These are phyloP conservation scores for Eupristina koningsbergeri DNA, from an alignment of 1,140 invertebrate species.

Conservation along the genomic window DNA sequence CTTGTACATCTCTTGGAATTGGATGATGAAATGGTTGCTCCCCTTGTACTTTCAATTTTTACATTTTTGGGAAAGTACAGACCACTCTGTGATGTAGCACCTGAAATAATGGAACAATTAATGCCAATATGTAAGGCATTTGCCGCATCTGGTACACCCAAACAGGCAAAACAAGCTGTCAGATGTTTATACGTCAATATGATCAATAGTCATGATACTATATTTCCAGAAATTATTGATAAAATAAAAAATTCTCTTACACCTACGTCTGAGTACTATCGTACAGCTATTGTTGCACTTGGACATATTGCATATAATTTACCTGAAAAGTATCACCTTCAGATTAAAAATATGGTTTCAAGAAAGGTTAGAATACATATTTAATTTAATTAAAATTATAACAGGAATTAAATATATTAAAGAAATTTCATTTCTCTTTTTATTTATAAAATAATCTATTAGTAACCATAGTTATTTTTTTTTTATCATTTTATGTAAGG, in stretches of 20 bases:
- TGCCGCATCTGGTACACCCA: constrained; percentile 89
- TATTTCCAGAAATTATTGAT: constrained; percentile 92
- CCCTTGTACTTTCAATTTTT: constrained; percentile 85
- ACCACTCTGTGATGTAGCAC: constrained; percentile 83
- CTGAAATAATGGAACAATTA: constrained; percentile 80
- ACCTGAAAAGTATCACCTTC: constrained; percentile 88
- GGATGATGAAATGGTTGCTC: constrained; percentile 88
- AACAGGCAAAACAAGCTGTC: constrained; percentile 97
- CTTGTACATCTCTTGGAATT: constrained; percentile 85
- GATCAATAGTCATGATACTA: constrained; percentile 82
- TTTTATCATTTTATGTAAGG: no score
- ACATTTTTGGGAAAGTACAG: constrained; percentile 91
- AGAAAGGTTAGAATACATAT: constrained; percentile 79
- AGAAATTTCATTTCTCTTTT: no score
- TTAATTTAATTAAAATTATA: not conserved
- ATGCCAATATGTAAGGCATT: constrained; percentile 90
- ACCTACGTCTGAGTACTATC: constrained; percentile 87
- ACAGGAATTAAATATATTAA: no score
- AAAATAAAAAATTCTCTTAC: constrained; percentile 83
- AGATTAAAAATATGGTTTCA: constrained; percentile 95
- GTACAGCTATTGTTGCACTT: constrained; percentile 93
- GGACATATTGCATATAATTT: constrained; percentile 95
- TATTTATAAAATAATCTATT: no score
- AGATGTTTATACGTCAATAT: constrained; percentile 92
- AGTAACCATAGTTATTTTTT: no score